These are phyloP conservation scores for Etheostoma spectabile DNA, from an alignment of 2,113 vertebrate genomes.

Conservation along the genomic window DNA sequence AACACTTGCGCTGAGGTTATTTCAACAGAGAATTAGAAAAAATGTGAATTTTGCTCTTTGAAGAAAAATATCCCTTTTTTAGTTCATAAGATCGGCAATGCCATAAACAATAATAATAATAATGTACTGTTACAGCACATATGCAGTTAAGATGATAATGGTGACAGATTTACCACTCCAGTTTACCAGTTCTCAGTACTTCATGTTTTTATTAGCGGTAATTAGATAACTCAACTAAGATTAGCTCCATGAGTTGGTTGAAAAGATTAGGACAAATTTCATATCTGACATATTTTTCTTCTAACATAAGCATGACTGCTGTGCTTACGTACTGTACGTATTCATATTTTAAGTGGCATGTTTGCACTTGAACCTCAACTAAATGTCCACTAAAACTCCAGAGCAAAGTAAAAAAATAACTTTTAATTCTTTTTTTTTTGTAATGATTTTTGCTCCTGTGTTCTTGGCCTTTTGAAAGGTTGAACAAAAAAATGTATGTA, in stretches of 20 bases:
- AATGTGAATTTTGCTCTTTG: conserved; percentile 51
- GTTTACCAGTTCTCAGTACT: background rate
- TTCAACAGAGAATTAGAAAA: conserved; percentile 23
- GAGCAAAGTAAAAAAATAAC: no score
- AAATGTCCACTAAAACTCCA: no score
- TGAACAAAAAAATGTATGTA: background rate
- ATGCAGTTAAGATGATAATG: background rate
- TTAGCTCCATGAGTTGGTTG: no score
- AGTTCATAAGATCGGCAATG: background rate
- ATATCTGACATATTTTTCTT: no score
- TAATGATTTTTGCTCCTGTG: background rate
- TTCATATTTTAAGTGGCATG: no score
- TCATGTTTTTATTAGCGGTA: no score
- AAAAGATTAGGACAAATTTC: no score
- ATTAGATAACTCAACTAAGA: no score
- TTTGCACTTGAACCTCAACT: no score
- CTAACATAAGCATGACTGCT: no score
- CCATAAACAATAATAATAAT: no score
- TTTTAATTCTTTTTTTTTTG: background rate
- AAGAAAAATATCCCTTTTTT: conserved; percentile 28
- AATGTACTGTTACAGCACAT: background rate
- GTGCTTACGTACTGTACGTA: no score
- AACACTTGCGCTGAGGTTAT: conserved; percentile 44
- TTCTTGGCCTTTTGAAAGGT: background rate
- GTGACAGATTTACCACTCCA: background rate